Evolutionary conservation across 2,113 vertebrate species (phyloP).

Genomic region (Struthidea cinerea): DNA sequence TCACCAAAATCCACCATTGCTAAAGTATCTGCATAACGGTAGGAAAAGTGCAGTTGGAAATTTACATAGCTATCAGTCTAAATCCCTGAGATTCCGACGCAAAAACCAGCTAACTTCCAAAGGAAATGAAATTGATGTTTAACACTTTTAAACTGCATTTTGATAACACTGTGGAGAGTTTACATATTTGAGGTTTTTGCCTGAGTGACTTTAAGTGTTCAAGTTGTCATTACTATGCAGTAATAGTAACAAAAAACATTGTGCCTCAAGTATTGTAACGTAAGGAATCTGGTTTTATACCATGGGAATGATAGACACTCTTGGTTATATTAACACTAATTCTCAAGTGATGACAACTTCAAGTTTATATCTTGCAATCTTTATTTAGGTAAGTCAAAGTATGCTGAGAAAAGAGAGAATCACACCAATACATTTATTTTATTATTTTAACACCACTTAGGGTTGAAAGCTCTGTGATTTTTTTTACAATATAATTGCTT

Average conservation of each 20-base stretch:
- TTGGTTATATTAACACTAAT: not conserved
- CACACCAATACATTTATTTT: not conserved
- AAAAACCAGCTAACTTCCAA: not conserved
- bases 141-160: not conserved
- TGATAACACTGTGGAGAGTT: not conserved
- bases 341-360: not conserved
- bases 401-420: not conserved
- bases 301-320: not conserved
- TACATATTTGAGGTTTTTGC: not conserved
- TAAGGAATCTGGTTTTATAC: not conserved
- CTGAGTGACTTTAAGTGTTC: not conserved
- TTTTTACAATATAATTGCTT: not conserved
- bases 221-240: not conserved
- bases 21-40: not conserved
- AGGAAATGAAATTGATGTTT: not conserved
- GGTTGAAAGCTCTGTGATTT: not conserved
- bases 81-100: not conserved
- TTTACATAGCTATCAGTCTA: not conserved
- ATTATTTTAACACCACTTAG: not conserved
- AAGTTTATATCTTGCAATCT: not conserved
- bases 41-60: not conserved
- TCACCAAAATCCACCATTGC: not conserved
- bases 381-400: not conserved
- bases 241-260: not conserved
- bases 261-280: not conserved